phyloP scores from a whole-genome alignment of 2,113 vertebrate species.

The Pseudorectes ferrugineus region DNA sequence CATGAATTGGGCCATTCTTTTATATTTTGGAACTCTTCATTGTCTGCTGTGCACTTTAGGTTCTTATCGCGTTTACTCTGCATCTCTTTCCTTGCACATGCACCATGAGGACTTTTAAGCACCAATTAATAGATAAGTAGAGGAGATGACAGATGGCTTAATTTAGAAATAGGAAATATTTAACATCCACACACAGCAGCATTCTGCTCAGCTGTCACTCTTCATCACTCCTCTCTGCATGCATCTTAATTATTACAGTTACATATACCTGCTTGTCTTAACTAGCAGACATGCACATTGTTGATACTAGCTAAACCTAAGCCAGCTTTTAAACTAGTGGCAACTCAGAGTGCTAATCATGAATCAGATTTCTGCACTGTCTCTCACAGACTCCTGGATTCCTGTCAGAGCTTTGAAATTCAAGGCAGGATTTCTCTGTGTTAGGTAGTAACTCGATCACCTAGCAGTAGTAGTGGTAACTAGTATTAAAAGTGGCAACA shows the following conservation, averaged over 20 bases:
- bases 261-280: neutral
- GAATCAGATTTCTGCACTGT: neutral
- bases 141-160: neutral
- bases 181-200: neutral
- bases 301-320: neutral
- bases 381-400: neutral
- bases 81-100: neutral
- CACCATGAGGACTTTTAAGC: neutral
- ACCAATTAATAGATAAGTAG: neutral
- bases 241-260: neutral
- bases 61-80: neutral
- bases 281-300: neutral
- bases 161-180: conserved; percentile 12
- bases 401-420: neutral
- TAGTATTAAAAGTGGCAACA: neutral
- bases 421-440: neutral
- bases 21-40: neutral
- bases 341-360: neutral
- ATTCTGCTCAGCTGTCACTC: neutral
- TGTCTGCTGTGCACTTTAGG: neutral
- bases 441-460: neutral
- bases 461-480: neutral
- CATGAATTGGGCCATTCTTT: neutral
- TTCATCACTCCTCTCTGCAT: neutral
- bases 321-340: neutral